Evolutionary conservation across 1,140 invertebrate genomes (phyloP), one percentile per base, ranked within the genome.

Genomic region (Psilanteris sp.): DNA sequence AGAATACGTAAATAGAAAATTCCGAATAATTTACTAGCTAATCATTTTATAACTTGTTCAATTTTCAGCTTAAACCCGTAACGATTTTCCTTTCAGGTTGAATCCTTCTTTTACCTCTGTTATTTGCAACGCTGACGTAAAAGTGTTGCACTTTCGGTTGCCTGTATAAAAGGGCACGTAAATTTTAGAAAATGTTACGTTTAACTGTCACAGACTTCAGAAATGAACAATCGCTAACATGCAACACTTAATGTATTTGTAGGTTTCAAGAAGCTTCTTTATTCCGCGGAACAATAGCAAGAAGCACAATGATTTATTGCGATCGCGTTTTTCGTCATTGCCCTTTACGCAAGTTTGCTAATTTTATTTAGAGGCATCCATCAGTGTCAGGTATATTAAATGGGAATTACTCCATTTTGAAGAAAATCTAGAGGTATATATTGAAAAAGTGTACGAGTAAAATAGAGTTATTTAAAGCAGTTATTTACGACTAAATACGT

Each of bases 111-210:
- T 44, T 43, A 18, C 26, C 26, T 48, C 26, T 5, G n/a, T 26
- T 16, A 11, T 1, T 9, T 0, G 37, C 5, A 41, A 41, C 5
- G 22, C 37, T 62, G 57, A 73, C 57, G 59, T 50, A 62, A 62
- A 73, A 73, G 70, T 73, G 70, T 73, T 73, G 20, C 57, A 72
- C 8, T 57, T 44, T 39, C 6, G 26, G 4, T 62, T 62, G 31
- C 55, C 14, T 1, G 0, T 0, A 24, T 11, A 5, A 72, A 72
- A 50, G 48, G 34, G 32, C 43, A 5, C 4, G 20, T 6, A 52
- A 57, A 64, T 41, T 62, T 72, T 72, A 48, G 4, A 39, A 71
- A 72, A 46, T 72, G 31, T 72, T 72, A 37, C 68, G 68, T 64
- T 32, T 54, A 72, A 64, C 48, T 72, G 57, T 73, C 50, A 43